Conservation (phyloP, 2,797 vertebrate genomes). For the Molossus molossus region DNA sequence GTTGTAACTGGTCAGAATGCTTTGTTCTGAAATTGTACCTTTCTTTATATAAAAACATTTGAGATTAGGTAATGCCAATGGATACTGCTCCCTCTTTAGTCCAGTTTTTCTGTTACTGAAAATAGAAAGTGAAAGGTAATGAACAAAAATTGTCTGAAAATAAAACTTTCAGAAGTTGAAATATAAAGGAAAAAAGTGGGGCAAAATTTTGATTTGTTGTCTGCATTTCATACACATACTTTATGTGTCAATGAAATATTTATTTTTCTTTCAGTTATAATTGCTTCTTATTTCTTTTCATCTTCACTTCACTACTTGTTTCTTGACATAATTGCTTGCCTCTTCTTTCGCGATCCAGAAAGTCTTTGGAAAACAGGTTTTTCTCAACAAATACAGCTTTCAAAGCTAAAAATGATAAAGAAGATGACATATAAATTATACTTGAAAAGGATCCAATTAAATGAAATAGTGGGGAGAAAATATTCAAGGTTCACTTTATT, state of each 20-base stretch:
- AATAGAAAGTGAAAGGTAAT: not conserved
- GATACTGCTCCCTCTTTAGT: not conserved
- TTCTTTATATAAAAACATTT: conserved; percentile 16
- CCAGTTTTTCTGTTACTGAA: not conserved
- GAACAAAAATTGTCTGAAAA: not conserved
- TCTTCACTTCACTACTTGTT: conserved; percentile 79
- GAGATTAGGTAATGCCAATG: not conserved
- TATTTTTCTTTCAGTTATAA: conserved; percentile 85
- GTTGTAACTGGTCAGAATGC: not conserved
- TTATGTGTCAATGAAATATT: conserved; percentile 52
- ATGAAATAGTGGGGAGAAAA: conserved; percentile 38
- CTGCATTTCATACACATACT: not conserved
- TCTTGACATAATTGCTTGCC: conserved; percentile 82
- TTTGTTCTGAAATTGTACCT: not conserved
- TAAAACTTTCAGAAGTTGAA: not conserved
- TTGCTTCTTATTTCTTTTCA: conserved; percentile 86
- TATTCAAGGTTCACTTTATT: conserved; percentile 25
- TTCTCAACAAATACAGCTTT: conserved; percentile 91
- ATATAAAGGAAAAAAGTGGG: not conserved
- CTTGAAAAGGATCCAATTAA: conserved; percentile 75
- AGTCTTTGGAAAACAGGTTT: conserved; percentile 91
- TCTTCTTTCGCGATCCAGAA: conserved; percentile 88
- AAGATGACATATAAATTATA: conserved; percentile 84
- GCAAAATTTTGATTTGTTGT: not conserved
- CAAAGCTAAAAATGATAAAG: conserved; percentile 86